Evolutionary conservation across 2,797 vertebrate genomes (phyloP).

Genomic region (Crocidura indochinensis): DNA sequence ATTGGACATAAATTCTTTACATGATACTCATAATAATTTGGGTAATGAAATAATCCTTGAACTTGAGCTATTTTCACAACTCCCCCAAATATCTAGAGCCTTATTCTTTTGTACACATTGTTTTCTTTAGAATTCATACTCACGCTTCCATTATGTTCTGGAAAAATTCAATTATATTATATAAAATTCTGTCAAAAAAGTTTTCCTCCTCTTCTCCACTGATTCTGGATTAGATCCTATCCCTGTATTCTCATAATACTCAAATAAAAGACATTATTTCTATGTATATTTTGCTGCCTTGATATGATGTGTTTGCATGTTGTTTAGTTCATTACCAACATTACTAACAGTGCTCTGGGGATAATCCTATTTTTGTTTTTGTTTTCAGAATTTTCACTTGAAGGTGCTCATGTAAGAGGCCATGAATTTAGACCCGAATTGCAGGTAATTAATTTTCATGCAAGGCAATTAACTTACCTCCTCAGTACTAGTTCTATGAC

Average conservation of each 20-base stretch:
- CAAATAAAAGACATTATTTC: not conserved
- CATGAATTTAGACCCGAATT: too few species aligned
- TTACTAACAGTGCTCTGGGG: too few species aligned
- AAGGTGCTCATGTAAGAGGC: too few species aligned
- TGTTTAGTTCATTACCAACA: too few species aligned
- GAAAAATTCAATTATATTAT: not conserved
- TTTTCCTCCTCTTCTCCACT: not conserved
- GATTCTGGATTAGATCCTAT: not conserved
- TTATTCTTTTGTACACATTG: not conserved
- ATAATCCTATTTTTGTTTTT: too few species aligned
- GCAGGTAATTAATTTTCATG: too few species aligned
- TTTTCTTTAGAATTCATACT: too few species aligned
- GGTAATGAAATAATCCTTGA: not conserved
- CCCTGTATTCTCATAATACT: not conserved
- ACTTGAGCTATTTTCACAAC: not conserved
- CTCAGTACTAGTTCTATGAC: too few species aligned
- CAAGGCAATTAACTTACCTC: too few species aligned
- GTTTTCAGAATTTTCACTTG: too few species aligned
- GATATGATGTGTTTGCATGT: not conserved
- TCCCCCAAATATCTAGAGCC: not conserved
- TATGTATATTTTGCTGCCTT: not conserved
- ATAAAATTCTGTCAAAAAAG: not conserved
- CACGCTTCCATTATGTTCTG: not conserved
- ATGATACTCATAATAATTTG: not conserved
- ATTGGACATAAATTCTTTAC: not conserved